Base-by-base conservation (phyloP, 1,140 invertebrate genomes). In the Sitobion miscanthi region DNA sequence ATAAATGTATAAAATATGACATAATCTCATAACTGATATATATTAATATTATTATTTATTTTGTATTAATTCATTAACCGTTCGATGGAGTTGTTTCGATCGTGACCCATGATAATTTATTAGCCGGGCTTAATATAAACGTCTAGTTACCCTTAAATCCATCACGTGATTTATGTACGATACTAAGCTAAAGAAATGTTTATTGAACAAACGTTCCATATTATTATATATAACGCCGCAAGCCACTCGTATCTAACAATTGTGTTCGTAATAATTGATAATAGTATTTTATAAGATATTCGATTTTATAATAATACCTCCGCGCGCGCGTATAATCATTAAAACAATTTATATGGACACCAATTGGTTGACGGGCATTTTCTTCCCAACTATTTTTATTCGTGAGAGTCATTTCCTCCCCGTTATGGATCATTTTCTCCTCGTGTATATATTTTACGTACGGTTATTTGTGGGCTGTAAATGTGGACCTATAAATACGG, bases 81-180 rank as follows among this genome's bases (percentile, higher is more conserved):
- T 57, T 38, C 35, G 69, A 77, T 47, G 42, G 25, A 91, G 42
- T 91, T 91, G 42, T 77, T 91, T n/a, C 20, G 90, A 35, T 47
- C 38, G 69, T 35, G 62, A n/a, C 14, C 69, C 62, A 35, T 45
- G 45, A 54, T 91, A 91, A 91, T 91, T 91, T 91, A 91, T 91
- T 77, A 42, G 90, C 7, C 20, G 7, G 42, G 45, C 23, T 91
- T 30, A 42, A 25, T 62, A 49, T 57, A 57, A 57, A 91, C 57
- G 90, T 77, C 20, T 8, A 69, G 57, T 77, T 47, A 47, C 47
- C 62, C 30, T 77, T 91, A 91, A 82, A 47, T 91, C 90, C 30
- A n/a, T n/a, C 17, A 17, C 21, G 88, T 77, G 90, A 91, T 91
- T 91, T 91, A 91, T 91, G 62, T 82, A 3, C 11, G n/a, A 42